phyloP scores from a whole-genome alignment of 2,888 invertebrate genomes.

The Drosophila infuscata region DNA sequence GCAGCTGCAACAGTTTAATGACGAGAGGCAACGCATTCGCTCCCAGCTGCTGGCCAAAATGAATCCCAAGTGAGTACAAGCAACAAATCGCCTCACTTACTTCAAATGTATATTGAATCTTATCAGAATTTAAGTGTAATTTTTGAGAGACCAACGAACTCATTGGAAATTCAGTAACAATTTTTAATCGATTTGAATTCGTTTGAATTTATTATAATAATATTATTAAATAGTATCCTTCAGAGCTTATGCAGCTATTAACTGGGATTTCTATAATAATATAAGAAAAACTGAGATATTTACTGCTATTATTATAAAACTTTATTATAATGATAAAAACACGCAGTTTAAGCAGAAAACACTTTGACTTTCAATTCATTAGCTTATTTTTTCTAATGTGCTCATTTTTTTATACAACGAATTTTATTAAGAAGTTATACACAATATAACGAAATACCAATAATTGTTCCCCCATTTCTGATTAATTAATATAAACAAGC shows the following conservation, averaged over 20 bases:
- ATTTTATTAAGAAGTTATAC: neutral
- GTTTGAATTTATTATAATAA: neutral
- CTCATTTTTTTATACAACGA: neutral
- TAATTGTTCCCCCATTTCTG: neutral
- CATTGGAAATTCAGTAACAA: neutral
- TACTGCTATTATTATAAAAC: neutral
- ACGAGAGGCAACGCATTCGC: conserved; percentile 85
- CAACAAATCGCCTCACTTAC: neutral
- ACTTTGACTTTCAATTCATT: fast-evolving
- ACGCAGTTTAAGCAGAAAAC: neutral
- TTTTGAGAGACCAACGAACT: neutral
- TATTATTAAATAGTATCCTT: no score
- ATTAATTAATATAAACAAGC: neutral
- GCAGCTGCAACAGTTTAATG: conserved; percentile 85
- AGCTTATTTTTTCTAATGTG: neutral
- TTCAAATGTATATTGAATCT: neutral
- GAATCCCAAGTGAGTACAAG: conserved; percentile 84
- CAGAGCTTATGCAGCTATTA: no score
- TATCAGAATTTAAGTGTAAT: neutral
- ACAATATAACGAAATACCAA: neutral
- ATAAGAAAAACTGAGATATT: neutral
- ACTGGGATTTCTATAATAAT: no score
- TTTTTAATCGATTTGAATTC: neutral
- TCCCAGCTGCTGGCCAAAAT: conserved; percentile 84
- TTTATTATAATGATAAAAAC: neutral